phyloP scores from a whole-genome alignment of 2,797 vertebrate genomes.

The Graptemys geographica region DNA sequence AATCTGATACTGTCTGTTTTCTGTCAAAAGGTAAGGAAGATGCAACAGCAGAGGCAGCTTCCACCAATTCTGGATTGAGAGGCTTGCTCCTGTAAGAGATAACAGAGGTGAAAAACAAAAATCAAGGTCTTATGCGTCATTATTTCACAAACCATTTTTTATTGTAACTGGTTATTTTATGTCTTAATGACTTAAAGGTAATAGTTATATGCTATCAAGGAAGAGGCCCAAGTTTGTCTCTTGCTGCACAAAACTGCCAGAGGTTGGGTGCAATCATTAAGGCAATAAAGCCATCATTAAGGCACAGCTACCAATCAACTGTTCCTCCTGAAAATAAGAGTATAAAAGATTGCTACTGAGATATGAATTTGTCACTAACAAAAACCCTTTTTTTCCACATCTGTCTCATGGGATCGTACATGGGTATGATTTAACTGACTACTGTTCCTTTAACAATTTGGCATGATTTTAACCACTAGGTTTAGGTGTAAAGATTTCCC shows the following conservation, averaged over 20 bases:
- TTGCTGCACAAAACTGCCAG: not conserved
- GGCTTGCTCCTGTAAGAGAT: conserved; percentile 70
- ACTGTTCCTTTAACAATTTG: not conserved
- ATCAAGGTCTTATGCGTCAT: not conserved
- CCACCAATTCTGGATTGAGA: conserved; percentile 85
- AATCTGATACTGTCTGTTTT: conserved; percentile 86
- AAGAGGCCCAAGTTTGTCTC: not conserved
- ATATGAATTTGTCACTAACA: not conserved
- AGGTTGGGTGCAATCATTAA: not conserved
- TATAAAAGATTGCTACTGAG: not conserved
- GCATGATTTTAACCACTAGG: not conserved
- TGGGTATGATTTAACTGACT: not conserved
- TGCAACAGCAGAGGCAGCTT: conserved; percentile 89
- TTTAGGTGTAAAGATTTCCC: not conserved
- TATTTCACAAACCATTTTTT: not conserved
- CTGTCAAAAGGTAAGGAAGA: conserved; percentile 84
- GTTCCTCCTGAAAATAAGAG: too few relatives aligned
- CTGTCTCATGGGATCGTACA: not conserved
- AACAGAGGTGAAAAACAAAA: not conserved
- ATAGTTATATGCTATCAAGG: not conserved
- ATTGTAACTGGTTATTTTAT: not conserved
- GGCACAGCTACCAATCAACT: not conserved
- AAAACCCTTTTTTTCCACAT: not conserved
- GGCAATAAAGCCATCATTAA: not conserved
- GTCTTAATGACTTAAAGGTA: not conserved